Conservation (phyloP, 2,113 vertebrate species). For the Zapornia atra region DNA sequence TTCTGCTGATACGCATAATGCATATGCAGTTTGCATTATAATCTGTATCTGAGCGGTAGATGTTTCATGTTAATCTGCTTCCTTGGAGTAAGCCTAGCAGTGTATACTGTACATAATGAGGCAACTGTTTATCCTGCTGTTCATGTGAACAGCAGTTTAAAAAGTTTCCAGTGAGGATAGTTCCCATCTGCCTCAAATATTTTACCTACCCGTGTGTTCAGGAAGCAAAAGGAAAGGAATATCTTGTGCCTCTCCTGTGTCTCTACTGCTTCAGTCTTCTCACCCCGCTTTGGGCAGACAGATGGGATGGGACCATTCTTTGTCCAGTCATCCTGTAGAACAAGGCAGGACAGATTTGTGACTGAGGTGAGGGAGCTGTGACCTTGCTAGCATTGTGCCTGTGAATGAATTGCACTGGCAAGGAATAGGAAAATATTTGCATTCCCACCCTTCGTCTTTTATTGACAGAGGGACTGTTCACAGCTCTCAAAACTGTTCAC, state of each 20-base stretch:
- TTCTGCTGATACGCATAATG: background rate
- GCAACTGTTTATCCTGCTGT: background rate
- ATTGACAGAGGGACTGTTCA: background rate
- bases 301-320: background rate
- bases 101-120: background rate
- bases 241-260: background rate
- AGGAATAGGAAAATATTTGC: background rate
- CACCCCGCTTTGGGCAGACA: background rate
- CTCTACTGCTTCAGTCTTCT: background rate
- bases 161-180: background rate
- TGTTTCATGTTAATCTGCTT: background rate
- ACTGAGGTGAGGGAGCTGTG: background rate
- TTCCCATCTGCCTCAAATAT: background rate
- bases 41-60: background rate
- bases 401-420: background rate
- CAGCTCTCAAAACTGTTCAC: background rate
- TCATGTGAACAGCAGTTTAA: background rate
- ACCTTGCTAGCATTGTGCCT: background rate
- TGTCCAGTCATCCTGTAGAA: background rate
- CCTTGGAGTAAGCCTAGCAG: background rate
- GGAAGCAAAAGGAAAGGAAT: background rate
- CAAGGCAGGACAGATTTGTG: background rate
- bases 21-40: background rate
- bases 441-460: background rate
- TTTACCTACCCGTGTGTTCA: background rate